A percentile compares a stretch with the other conserved stretches of the same genome.
Evolutionary conservation across 2,888 invertebrate genomes (phyloP).

Genomic region (Dryococelus australis): DNA sequence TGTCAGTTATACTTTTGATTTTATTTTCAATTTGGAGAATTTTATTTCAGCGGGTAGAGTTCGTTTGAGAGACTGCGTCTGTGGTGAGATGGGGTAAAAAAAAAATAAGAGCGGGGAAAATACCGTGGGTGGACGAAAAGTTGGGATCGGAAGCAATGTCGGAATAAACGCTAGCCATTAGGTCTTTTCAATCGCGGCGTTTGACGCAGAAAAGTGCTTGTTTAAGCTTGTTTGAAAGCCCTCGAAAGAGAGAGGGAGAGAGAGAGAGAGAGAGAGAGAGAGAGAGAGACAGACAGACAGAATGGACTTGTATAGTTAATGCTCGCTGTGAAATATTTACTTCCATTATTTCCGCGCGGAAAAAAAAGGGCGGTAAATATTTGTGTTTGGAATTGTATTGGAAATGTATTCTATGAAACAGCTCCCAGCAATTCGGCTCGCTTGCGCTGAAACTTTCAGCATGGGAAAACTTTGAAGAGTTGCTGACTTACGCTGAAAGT

Average conservation of each 20-base stretch:
- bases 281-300: not conserved
- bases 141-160: no score
- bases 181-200: not conserved
- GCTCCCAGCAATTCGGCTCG: not conserved
- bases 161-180: not conserved
- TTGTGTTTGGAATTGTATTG: not conserved
- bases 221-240: not conserved
- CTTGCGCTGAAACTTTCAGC: no score
- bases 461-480: no score
- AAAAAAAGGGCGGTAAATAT: not conserved
- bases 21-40: no score
- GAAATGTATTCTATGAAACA: not conserved
- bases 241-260: not conserved
- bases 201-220: not conserved
- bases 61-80: no score
- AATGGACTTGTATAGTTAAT: not conserved
- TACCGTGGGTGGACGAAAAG: no score
- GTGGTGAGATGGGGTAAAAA: no score
- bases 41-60: no score
- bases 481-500: no score
- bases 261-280: conserved; percentile 7
- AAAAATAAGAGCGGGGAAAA: no score
- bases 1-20: no score
- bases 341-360: not conserved
- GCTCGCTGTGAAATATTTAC: not conserved